A percentile compares a stretch with the other conserved stretches of the same genome.
phyloP scores from a whole-genome alignment of 2,113 vertebrate genomes.

The Percopsis transmontana region DNA sequence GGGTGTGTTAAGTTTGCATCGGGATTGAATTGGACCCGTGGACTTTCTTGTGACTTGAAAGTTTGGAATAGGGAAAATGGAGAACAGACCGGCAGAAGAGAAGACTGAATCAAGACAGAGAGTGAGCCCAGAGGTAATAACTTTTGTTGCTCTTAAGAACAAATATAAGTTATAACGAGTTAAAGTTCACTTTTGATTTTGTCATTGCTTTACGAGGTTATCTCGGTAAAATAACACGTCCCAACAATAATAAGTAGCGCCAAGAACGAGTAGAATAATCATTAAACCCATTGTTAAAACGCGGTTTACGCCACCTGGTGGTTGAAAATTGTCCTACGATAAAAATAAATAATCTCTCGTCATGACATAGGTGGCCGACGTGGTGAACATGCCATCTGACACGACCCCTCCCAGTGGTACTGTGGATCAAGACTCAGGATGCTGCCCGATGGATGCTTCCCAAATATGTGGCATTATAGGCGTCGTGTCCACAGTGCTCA shows the following conservation, averaged over 20 bases:
- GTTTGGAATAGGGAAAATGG: constrained; percentile 29
- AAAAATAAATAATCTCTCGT: neutral
- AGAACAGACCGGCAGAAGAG: neutral
- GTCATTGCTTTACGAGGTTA: no score
- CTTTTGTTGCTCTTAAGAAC: neutral
- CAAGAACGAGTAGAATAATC: no score
- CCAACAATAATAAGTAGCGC: no score
- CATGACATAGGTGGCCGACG: constrained; percentile 13
- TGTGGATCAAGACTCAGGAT: neutral
- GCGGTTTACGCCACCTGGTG: constrained; percentile 42
- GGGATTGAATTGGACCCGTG: neutral
- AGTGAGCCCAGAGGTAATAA: constrained; percentile 36
- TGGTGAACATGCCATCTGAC: neutral
- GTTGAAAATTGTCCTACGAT: neutral
- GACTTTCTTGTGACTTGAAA: neutral
- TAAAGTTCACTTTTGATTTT: no score
- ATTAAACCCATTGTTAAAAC: no score
- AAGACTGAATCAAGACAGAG: constrained; percentile 15
- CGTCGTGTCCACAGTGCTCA: constrained; percentile 42
- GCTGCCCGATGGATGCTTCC: constrained; percentile 34
- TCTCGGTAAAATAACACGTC: no score
- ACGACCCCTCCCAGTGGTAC: no score
- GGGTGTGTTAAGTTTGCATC: neutral
- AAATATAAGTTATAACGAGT: neutral
- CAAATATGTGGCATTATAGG: constrained; percentile 45